A percentile compares a stretch with the other conserved stretches of the same genome.
phyloP scores from a whole-genome alignment of 2,113 vertebrate species.

The Sebastes fasciatus region DNA sequence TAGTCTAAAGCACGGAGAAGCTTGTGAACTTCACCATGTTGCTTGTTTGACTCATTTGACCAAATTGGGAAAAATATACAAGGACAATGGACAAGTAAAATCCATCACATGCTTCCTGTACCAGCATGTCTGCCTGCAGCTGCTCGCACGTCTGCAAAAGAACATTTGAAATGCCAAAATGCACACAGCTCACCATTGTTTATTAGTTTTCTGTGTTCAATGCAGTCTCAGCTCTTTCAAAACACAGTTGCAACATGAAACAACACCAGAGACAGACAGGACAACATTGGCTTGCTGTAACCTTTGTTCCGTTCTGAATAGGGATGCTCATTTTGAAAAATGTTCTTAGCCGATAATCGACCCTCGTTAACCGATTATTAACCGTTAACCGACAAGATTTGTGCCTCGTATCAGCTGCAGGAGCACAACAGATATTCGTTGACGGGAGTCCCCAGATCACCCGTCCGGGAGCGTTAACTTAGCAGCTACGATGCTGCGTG shows the following conservation, averaged over 20 bases:
- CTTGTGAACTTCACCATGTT: background rate
- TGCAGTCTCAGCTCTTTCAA: background rate
- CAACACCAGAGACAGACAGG: background rate
- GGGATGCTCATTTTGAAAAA: too few relatives aligned
- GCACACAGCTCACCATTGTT: background rate
- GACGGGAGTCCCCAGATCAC: too few relatives aligned
- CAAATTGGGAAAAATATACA: background rate
- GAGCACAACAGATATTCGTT: too few relatives aligned
- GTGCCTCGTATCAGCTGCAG: too few relatives aligned
- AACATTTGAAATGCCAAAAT: constrained; percentile 12
- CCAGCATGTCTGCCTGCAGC: background rate
- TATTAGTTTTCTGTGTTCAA: background rate
- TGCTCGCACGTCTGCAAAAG: background rate
- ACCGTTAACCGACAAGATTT: too few relatives aligned
- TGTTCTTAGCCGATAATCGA: too few relatives aligned
- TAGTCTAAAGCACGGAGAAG: background rate
- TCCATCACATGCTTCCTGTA: background rate
- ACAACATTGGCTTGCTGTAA: background rate
- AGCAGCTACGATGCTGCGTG: too few relatives aligned
- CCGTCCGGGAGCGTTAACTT: too few relatives aligned
- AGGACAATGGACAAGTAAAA: background rate
- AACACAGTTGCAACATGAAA: background rate
- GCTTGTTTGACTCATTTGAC: background rate
- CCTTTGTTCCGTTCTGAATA: background rate
- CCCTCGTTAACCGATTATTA: too few relatives aligned